phyloP scores from a whole-genome alignment of 2,888 invertebrate genomes.

The Stenchaetothrips biformis region DNA sequence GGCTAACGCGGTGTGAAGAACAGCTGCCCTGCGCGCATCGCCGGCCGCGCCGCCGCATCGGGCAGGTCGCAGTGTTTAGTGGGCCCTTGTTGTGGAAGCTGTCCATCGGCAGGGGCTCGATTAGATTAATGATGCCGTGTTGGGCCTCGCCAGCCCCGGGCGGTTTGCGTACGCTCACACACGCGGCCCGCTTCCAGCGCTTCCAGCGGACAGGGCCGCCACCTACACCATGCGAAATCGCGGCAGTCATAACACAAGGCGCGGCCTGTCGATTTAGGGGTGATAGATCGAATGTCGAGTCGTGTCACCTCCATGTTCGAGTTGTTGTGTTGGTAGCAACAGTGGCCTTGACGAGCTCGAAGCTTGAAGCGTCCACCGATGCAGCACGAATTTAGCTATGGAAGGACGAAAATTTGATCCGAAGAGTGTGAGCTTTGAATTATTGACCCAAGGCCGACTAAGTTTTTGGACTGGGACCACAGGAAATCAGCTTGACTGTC shows the following conservation, averaged over 20 bases:
- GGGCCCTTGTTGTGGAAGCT: conserved; percentile 6
- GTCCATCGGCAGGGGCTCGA: conserved; percentile 1
- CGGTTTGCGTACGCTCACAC: neutral
- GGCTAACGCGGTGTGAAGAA: conserved; percentile 17
- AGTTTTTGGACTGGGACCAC: too few species aligned
- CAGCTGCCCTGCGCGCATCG: neutral
- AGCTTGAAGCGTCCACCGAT: too few species aligned
- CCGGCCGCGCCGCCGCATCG: neutral
- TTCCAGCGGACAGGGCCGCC: neutral
- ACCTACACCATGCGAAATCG: neutral
- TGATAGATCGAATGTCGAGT: neutral
- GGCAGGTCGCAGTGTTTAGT: too few species aligned
- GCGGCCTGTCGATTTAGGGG: neutral
- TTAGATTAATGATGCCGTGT: conserved; percentile 23
- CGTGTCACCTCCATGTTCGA: neutral
- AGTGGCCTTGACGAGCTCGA: too few species aligned
- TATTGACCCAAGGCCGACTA: too few species aligned
- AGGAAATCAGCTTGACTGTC: too few species aligned
- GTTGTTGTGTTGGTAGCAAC: too few species aligned
- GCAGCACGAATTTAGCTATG: too few species aligned
- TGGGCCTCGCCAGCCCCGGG: neutral
- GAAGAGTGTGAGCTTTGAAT: neutral
- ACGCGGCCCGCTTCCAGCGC: neutral
- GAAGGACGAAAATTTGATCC: neutral
- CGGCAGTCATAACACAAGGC: neutral